Evolutionary conservation across 2,797 vertebrate genomes (phyloP).

Genomic region (Nasua narica): DNA sequence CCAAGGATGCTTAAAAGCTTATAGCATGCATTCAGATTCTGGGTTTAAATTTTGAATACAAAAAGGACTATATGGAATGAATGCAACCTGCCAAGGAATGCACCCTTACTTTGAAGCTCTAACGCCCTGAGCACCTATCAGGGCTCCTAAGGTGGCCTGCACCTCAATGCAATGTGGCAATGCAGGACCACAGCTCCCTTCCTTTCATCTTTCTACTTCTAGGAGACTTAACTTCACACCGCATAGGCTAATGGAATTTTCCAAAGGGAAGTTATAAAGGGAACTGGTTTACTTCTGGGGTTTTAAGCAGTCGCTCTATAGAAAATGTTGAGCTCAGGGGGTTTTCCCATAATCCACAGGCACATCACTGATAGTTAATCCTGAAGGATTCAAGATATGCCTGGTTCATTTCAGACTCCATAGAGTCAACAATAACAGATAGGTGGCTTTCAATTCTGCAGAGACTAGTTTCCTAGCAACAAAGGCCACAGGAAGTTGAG

Average conservation of each 20-base stretch:
- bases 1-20: background rate
- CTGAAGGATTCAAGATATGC: background rate
- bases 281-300: background rate
- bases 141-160: background rate
- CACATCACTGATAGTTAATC: background rate
- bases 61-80: background rate
- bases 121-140: background rate
- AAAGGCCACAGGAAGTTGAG: constrained; percentile 68
- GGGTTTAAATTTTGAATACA: background rate
- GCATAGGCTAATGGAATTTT: background rate
- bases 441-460: constrained; percentile 46
- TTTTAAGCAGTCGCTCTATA: background rate
- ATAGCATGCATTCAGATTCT: background rate
- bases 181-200: background rate
- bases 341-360: background rate
- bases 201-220: background rate
- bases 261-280: background rate
- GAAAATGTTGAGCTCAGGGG: background rate
- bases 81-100: background rate
- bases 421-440: constrained; percentile 25
- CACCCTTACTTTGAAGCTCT: background rate
- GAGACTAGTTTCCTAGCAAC: constrained; percentile 79
- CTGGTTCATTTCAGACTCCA: constrained; percentile 40
- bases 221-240: background rate
- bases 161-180: background rate